A percentile compares a stretch with the other conserved stretches of the same genome.
phyloP scores from a whole-genome alignment of 2,797 vertebrate species.

The Protonibea diacanthus region DNA sequence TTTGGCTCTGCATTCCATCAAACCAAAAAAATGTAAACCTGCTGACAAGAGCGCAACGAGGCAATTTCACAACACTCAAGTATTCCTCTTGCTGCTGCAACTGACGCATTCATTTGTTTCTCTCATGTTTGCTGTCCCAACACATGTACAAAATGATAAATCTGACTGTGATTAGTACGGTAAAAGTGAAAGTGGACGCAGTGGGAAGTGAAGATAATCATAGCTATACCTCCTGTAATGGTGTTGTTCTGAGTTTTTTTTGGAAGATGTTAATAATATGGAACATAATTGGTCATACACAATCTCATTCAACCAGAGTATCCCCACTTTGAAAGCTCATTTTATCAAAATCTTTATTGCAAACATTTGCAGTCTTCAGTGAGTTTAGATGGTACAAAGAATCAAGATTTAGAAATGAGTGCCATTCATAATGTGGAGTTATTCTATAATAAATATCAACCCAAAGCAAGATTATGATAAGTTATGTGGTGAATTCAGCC shows the following conservation, averaged over 20 bases:
- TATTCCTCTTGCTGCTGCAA: not conserved
- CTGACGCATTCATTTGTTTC: not conserved
- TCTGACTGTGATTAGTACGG: not conserved
- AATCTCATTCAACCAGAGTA: not conserved
- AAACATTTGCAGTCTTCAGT: not conserved
- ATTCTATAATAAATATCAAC: not conserved
- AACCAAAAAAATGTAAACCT: slow-evolving; percentile 28
- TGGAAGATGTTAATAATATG: not conserved
- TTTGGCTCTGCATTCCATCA: slow-evolving; percentile 3
- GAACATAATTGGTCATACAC: not conserved
- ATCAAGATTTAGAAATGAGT: not conserved
- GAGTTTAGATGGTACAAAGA: not conserved
- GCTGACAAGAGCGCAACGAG: not conserved
- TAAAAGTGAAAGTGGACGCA: not conserved
- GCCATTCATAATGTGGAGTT: not conserved
- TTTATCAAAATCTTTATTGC: not conserved
- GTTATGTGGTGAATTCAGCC: not conserved
- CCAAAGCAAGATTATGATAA: not conserved
- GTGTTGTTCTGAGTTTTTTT: not conserved
- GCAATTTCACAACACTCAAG: not conserved
- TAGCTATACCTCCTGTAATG: not conserved
- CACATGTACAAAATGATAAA: not conserved
- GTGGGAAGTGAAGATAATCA: not conserved
- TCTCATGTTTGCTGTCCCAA: not conserved
- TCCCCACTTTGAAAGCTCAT: not conserved